A percentile compares a stretch with the other conserved stretches of the same genome.
phyloP scores from a whole-genome alignment of 2,113 vertebrate species.

The Prolemur simus region DNA sequence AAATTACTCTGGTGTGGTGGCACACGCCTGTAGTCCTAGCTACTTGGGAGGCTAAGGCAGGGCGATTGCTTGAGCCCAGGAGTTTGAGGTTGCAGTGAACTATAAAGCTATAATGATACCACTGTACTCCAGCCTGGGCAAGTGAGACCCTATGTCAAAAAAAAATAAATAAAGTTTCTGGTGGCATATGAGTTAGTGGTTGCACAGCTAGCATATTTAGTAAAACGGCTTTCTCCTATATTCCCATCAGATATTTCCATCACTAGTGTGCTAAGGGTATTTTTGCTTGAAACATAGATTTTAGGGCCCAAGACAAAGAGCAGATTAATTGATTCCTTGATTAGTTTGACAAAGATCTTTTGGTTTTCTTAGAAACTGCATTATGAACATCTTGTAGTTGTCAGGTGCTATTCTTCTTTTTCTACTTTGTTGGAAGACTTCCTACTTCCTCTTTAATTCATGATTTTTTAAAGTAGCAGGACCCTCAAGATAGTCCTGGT shows the following conservation, averaged over 20 bases:
- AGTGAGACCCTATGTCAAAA: no score
- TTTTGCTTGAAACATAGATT: slow-evolving; percentile 32
- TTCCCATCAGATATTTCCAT: not conserved
- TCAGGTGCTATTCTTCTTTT: not conserved
- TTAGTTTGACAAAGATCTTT: slow-evolving; percentile 13
- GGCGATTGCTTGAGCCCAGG: no score
- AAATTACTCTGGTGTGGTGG: no score
- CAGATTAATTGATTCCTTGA: slow-evolving; percentile 14
- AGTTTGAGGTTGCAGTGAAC: no score
- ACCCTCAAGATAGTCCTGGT: not conserved
- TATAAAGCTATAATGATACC: no score
- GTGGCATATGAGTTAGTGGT: not conserved
- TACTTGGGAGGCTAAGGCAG: no score
- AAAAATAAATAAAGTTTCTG: no score
- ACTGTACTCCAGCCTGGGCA: no score
- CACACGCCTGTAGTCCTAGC: no score
- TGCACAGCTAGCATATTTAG: not conserved
- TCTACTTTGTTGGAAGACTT: not conserved
- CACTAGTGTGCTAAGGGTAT: slow-evolving; percentile 17
- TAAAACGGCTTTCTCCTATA: not conserved
- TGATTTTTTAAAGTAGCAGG: not conserved
- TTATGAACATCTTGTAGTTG: not conserved
- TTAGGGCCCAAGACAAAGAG: not conserved
- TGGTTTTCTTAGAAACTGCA: slow-evolving; percentile 22
- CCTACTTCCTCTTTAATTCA: slow-evolving; percentile 3